phyloP scores from a whole-genome alignment of 2,797 vertebrate genomes.

The Vultur gryphus region DNA sequence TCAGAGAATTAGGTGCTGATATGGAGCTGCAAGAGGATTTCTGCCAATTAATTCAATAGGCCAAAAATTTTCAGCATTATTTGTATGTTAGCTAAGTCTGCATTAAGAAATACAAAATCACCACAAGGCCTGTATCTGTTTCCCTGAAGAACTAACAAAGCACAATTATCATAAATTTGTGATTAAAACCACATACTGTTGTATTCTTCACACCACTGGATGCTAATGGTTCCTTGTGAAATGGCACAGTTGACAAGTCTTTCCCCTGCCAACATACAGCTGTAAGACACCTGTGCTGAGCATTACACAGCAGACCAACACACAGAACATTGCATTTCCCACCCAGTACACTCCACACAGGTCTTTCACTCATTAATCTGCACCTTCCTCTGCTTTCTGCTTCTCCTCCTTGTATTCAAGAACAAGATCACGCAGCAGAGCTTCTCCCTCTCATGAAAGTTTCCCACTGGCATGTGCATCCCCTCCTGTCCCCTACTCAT shows the following conservation, averaged over 20 bases:
- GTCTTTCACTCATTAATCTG: not conserved
- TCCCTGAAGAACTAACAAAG: not conserved
- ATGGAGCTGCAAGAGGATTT: not conserved
- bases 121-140: not conserved
- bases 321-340: not conserved
- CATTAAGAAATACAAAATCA: not conserved
- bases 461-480: not conserved
- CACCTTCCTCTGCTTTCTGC: not conserved
- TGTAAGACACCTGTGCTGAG: not conserved
- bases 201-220: not conserved
- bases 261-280: not conserved
- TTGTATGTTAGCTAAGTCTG: not conserved
- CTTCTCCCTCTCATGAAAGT: not conserved
- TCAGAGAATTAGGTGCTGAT: not conserved
- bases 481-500: not conserved
- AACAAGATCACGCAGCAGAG: not conserved
- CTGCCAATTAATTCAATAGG: not conserved
- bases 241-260: not conserved
- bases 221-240: not conserved
- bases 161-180: not conserved
- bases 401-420: not conserved
- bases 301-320: not conserved
- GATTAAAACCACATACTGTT: not conserved
- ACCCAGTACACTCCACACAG: not conserved
- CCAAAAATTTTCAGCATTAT: not conserved